A percentile compares a stretch with the other conserved stretches of the same genome.
phyloP scores from a whole-genome alignment of 2,797 vertebrate species.

The Neosalanx taihuensis region DNA sequence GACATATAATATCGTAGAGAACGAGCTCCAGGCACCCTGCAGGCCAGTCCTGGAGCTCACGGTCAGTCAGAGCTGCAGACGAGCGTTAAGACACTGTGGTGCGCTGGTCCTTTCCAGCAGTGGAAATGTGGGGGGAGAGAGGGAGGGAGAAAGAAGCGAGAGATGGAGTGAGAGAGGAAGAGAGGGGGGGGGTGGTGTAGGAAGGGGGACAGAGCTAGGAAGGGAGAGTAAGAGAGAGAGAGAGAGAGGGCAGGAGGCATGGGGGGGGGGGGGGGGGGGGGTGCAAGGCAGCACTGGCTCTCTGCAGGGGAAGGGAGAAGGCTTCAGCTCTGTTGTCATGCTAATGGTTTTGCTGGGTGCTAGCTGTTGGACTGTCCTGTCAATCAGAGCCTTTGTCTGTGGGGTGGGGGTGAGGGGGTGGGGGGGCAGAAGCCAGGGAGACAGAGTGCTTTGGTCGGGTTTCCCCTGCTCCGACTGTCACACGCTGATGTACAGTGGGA shows the following conservation, averaged over 20 bases:
- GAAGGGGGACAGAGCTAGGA: too few relatives aligned
- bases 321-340: constrained; percentile 35
- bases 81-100: neutral
- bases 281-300: neutral
- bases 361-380: constrained; percentile 13
- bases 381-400: constrained; percentile 22
- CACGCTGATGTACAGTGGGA: neutral
- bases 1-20: too few relatives aligned
- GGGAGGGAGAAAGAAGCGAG: neutral
- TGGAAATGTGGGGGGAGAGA: neutral
- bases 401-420: neutral
- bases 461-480: neutral
- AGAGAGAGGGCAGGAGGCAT: too few relatives aligned
- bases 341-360: constrained; percentile 25
- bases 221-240: too few relatives aligned
- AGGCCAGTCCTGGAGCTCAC: too few relatives aligned
- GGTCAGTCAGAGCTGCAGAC: too few relatives aligned
- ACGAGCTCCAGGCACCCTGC: too few relatives aligned
- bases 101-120: neutral
- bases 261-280: too few relatives aligned
- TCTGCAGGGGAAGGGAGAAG: neutral
- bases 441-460: too few relatives aligned
- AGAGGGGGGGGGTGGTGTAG: neutral
- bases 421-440: neutral
- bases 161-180: neutral